Percentiles rank a stretch among this genome's conserved stretches.
These are phyloP conservation scores for Artibeus lituratus DNA, from an alignment of 2,797 vertebrate genomes.

Conservation along the genomic window DNA sequence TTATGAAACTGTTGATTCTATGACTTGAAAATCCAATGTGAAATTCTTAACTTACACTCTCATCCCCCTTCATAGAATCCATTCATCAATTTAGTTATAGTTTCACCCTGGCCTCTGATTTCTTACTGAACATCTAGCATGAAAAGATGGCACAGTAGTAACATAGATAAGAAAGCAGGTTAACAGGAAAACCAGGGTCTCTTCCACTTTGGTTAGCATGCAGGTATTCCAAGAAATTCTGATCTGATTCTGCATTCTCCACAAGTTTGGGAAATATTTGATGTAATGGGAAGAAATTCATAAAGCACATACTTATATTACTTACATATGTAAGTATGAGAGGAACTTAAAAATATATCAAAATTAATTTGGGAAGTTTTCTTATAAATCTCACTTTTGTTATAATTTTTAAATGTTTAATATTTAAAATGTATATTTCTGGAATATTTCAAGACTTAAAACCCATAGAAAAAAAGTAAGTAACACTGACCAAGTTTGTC, in stretches of 20 bases:
- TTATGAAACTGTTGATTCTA: background rate
- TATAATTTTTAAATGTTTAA: slow-evolving; percentile 1
- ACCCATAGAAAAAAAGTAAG: background rate
- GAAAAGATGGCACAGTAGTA: background rate
- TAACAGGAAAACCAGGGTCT: background rate
- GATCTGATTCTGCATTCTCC: background rate
- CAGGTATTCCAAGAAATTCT: background rate
- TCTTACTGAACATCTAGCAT: slow-evolving; percentile 5
- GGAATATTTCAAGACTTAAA: slow-evolving; percentile 40
- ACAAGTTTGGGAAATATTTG: background rate
- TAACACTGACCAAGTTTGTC: slow-evolving; percentile 19
- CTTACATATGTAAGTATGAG: background rate
- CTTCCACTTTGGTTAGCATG: background rate
- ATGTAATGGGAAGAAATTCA: slow-evolving; percentile 16
- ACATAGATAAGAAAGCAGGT: background rate
- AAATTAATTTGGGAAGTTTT: slow-evolving; percentile 11
- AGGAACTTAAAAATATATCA: slow-evolving; percentile 3
- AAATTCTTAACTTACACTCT: background rate
- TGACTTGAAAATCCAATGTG: background rate
- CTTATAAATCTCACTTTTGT: background rate
- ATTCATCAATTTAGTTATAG: background rate
- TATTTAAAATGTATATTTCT: slow-evolving; percentile 35
- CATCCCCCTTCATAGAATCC: background rate
- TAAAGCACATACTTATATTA: slow-evolving; percentile 3
- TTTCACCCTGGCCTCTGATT: background rate